Base-by-base conservation (phyloP, 2,888 invertebrate species). In the Athetis lepigone region DNA sequence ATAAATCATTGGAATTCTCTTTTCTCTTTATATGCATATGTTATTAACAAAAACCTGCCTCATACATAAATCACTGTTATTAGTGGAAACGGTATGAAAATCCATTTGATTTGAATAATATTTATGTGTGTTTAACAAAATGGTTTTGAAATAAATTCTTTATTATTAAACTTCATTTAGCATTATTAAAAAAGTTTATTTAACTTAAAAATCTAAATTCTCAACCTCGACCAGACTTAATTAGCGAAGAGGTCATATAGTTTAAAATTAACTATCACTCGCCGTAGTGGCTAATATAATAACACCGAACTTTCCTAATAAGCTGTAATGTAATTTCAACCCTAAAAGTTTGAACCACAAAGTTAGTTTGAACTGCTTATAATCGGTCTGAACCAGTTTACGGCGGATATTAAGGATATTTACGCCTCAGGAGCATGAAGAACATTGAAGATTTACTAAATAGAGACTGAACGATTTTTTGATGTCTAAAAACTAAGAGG, bases 301-400 rank as follows among this genome's bases (percentile, higher is more conserved):
- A 54, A 54, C 45, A 51, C n/a, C 33, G 6, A 70, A 75, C 55
- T 71, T 71, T 54, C 23, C 6, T 55, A 51, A 69, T 69, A 68
- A 69, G 57, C 60, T 52, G 23, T 63, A 70, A 70, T 55, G 40
- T 58, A 63, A 72, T 72, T 63, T 56, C 23, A 27, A 51, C 45
- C 49, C 56, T 72, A 47, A 59, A 58, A 73, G 23, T 74, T 67
- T 40, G n/a, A 8, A 43, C 50, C 6, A 23, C 39, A 13, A 57
- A 51, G 36, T 57, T 50, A 54, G 56, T 55, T 76, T 23, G 18
- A 43, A 63, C 67, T 50, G 52, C 49, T 71, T 51, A 25, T 16
- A 75, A 33, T 40, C 33, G 50, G 51, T 37, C 2, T 25, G 11
- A 55, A 56, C 50, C 43, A n/a, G 52, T 59, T 52, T 63, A 37